Conservation (phyloP, 2,113 vertebrate genomes). For the Struthio camelus region DNA sequence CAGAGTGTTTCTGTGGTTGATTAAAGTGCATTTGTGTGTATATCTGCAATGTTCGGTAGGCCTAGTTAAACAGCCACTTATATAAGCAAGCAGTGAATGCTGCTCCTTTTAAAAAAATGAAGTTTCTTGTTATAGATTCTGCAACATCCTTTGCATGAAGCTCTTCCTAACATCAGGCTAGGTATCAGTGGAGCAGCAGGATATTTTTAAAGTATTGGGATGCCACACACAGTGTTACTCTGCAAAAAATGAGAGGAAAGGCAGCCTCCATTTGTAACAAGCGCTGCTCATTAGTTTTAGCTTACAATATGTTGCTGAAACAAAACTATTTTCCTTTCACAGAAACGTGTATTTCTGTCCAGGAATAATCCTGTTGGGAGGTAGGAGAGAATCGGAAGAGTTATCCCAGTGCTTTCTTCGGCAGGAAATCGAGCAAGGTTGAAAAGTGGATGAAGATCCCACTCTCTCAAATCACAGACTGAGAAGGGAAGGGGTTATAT, state of each 20-base stretch:
- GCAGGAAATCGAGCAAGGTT: not conserved
- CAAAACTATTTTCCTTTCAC: not conserved
- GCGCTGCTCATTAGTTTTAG: not conserved
- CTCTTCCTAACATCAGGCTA: not conserved
- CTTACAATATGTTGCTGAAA: not conserved
- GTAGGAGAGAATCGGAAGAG: not conserved
- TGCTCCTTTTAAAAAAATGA: not conserved
- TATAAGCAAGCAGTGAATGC: not conserved
- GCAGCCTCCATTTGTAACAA: not conserved
- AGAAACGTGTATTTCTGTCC: not conserved
- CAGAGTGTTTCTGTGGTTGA: conserved; percentile 35
- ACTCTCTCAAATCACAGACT: not conserved
- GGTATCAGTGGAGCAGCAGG: conserved; percentile 34
- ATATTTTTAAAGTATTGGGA: conserved; percentile 20
- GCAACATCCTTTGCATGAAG: not conserved
- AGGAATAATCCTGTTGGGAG: not conserved
- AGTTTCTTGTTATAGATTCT: not conserved
- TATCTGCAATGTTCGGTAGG: not conserved
- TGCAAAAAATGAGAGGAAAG: not conserved
- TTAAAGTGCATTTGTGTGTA: conserved; percentile 32
- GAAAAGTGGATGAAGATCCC: not conserved
- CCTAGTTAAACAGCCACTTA: conserved; percentile 28
- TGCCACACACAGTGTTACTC: not conserved
- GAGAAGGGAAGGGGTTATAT: not conserved
- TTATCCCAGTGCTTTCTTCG: not conserved